Conservation (phyloP, 2,797 vertebrate species). For the Tragopan temminckii region DNA sequence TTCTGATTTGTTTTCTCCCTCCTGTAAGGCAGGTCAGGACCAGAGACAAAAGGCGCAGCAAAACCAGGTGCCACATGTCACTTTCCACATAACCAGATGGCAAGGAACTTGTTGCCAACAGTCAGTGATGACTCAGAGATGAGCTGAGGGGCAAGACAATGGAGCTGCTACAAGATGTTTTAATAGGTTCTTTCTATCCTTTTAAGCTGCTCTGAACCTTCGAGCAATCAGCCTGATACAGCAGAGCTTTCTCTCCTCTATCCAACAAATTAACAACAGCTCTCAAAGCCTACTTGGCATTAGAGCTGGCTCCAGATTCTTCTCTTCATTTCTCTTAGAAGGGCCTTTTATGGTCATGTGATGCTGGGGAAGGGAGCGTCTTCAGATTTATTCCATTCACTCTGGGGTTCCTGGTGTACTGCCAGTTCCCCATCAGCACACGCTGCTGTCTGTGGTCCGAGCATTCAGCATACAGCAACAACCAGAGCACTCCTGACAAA, state of each 20-base stretch:
- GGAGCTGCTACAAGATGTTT: not conserved
- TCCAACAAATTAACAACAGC: not conserved
- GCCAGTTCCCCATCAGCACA: not conserved
- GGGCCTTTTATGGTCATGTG: not conserved
- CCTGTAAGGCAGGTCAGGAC: not conserved
- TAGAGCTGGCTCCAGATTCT: not conserved
- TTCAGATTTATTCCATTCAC: not conserved
- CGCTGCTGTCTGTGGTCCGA: not conserved
- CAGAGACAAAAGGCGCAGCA: not conserved
- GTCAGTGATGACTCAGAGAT: not conserved
- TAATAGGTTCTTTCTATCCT: not conserved
- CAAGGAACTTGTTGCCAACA: not conserved
- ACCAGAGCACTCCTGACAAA: not conserved
- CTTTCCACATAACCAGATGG: not conserved
- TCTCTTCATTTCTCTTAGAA: not conserved
- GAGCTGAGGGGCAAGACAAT: not conserved
- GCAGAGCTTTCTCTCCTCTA: not conserved
- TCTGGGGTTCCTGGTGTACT: not conserved
- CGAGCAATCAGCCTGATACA: not conserved
- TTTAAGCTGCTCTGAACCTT: not conserved
- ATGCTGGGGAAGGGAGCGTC: not conserved
- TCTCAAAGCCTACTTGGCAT: not conserved
- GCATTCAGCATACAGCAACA: not conserved
- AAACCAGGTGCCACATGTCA: not conserved
- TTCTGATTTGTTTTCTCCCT: not conserved